phyloP scores from a whole-genome alignment of 2,797 vertebrate genomes.

The Margarornis squamiger region DNA sequence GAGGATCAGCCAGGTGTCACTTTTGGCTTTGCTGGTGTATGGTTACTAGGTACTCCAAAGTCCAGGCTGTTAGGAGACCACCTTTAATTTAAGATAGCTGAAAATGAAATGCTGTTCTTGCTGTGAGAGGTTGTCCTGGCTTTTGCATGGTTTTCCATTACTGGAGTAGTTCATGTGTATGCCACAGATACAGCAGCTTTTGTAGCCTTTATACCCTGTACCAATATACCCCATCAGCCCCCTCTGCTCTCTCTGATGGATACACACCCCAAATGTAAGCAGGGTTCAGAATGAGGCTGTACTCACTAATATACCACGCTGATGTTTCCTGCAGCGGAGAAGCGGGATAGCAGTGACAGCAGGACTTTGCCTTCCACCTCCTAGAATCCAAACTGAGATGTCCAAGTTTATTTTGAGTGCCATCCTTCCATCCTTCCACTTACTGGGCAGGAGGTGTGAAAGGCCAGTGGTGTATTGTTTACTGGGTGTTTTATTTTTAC shows the following conservation, averaged over 20 bases:
- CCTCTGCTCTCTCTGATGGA: neutral
- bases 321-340: neutral
- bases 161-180: neutral
- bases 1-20: neutral
- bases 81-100: neutral
- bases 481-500: neutral
- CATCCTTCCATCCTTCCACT: neutral
- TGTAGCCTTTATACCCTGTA: neutral
- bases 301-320: neutral
- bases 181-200: neutral
- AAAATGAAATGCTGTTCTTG: neutral
- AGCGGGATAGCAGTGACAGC: neutral
- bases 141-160: neutral
- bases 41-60: neutral
- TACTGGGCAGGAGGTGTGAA: neutral
- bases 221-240: neutral
- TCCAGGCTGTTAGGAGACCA: neutral
- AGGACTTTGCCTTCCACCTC: neutral
- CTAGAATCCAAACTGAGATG: neutral
- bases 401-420: neutral
- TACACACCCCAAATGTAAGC: accelerated
- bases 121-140: neutral
- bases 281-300: neutral
- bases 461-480: neutral
- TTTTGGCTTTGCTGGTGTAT: neutral